A percentile compares a stretch with the other conserved stretches of the same genome.
Conservation (phyloP, 2,113 vertebrate genomes). For the Vicugna pacos region DNA sequence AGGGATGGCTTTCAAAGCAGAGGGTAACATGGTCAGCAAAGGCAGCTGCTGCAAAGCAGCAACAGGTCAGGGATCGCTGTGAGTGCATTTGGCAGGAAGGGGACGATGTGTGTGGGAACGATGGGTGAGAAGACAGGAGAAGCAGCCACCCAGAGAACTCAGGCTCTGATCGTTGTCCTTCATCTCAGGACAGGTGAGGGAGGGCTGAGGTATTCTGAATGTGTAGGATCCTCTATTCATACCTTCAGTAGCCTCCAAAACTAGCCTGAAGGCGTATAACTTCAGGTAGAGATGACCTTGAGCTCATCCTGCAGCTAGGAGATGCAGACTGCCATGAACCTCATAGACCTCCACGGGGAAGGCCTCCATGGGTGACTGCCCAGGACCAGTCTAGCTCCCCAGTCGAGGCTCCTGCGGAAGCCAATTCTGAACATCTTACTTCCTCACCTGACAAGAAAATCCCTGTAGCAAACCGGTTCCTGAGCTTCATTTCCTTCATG, state of each 20-base stretch:
- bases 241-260: neutral
- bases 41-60: neutral
- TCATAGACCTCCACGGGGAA: neutral
- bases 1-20: neutral
- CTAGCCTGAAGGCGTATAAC: neutral
- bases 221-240: neutral
- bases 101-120: neutral
- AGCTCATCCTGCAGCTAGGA: neutral
- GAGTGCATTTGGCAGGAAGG: neutral
- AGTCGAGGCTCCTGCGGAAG: neutral
- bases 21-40: neutral
- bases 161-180: neutral
- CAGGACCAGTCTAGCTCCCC: neutral
- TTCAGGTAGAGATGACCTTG: neutral
- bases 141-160: neutral
- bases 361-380: neutral
- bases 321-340: neutral
- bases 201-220: no score
- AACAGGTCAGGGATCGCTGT: neutral
- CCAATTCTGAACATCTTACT: neutral
- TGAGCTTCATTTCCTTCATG: neutral
- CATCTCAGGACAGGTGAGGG: neutral
- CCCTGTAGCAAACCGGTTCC: neutral
- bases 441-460: slow-evolving; percentile 8
- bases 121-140: neutral